phyloP scores from a whole-genome alignment of 2,113 vertebrate species.

The Pagrus major region DNA sequence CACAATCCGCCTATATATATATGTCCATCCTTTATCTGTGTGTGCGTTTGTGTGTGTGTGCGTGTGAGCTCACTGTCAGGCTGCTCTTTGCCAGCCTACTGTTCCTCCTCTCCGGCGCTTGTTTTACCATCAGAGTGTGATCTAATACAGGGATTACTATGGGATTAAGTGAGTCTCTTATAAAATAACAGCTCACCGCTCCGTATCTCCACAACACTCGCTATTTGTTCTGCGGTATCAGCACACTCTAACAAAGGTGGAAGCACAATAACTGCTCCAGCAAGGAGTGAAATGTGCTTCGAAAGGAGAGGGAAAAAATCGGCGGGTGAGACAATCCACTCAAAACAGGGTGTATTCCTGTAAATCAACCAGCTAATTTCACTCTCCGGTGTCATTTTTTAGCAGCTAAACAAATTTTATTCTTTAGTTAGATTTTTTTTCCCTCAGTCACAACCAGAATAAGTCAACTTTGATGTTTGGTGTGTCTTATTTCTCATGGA shows the following conservation, averaged over 20 bases:
- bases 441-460: not conserved
- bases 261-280: conserved; percentile 27
- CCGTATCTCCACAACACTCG: conserved; percentile 50
- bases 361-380: not conserved
- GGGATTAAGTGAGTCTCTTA: conserved; percentile 73
- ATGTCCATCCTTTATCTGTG: conserved; percentile 1
- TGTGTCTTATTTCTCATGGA: not conserved
- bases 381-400: not conserved
- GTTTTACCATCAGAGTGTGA: conserved; percentile 69
- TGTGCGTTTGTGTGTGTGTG: conserved; percentile 6
- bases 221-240: conserved; percentile 61
- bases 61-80: conserved; percentile 18
- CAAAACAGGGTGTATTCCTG: not conserved
- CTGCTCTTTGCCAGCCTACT: conserved; percentile 43
- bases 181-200: conserved; percentile 65
- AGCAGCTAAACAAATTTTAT: not conserved
- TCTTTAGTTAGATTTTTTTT: not conserved
- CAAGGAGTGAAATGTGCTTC: conserved; percentile 17
- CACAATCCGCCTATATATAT: conserved; percentile 20
- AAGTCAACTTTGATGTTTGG: not conserved
- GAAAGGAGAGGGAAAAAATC: not conserved
- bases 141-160: conserved; percentile 76
- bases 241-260: conserved; percentile 13
- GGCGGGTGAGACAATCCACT: not conserved
- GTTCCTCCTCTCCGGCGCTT: conserved; percentile 43